These are phyloP conservation scores for Rallus crepitans DNA, from an alignment of 2,797 vertebrate species.

Conservation along the genomic window DNA sequence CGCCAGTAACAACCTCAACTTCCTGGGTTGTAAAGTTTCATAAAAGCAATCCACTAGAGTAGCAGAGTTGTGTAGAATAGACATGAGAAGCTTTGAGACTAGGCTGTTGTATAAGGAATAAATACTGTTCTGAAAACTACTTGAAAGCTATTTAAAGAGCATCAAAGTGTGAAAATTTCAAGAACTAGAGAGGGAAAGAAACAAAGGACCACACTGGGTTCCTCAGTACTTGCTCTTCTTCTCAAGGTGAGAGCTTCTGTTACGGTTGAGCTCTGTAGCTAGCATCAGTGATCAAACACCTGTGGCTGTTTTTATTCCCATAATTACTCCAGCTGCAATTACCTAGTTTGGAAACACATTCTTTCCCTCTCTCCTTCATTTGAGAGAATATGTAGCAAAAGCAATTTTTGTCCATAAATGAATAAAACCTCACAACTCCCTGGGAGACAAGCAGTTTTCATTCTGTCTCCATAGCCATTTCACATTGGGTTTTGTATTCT, in stretches of 20 bases:
- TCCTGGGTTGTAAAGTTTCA: neutral
- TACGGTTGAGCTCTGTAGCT: neutral
- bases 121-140: neutral
- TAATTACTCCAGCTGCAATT: neutral
- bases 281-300: neutral
- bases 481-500: neutral
- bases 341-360: neutral
- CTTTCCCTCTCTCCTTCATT: neutral
- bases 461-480: neutral
- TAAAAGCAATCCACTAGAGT: neutral
- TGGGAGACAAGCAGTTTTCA: neutral
- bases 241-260: neutral
- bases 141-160: neutral
- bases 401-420: neutral
- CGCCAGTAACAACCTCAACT: neutral
- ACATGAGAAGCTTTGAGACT: neutral
- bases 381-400: neutral
- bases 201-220: accelerated
- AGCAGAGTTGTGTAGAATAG: neutral
- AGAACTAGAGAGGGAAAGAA: neutral
- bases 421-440: neutral
- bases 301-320: neutral
- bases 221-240: neutral
- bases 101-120: neutral
- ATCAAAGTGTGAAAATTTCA: neutral